Base-by-base conservation (phyloP, 2,797 vertebrate species). In the Xenopus petersii region DNA sequence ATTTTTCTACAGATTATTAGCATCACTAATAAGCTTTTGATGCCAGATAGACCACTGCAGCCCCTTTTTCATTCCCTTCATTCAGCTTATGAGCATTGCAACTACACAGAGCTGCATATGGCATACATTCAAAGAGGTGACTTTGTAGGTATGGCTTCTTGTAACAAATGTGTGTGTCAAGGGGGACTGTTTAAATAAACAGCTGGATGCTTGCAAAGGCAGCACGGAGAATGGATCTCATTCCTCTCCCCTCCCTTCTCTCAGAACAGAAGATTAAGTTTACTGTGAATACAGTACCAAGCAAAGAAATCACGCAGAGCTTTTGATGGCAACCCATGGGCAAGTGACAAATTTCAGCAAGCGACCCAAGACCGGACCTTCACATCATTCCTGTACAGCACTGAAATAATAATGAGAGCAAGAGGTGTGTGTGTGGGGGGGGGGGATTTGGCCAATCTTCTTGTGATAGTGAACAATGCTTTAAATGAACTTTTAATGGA, bases 401-500 rank as follows among this genome's bases (percentile, higher is more conserved):
- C 10, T 1, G 36, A 42, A 42, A 42, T 42, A 42, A 42, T 42
- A 42, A 42, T 42, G 36, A 42, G 26, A 30, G 26, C 26, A 30
- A 30, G 12, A 6, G 47, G 26, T 30, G 26, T n/a, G 47, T 2
- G 47, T n/a, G n/a, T n/a, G 47, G 12, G 26, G 36, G 36, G 49
- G 49, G 49, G 49, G 15, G 9, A 15, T 42, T 42, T 51, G 11
- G 12, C 12, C 47, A 2, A 49, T 12, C 9, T 51, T 12, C 15
- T 51, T 51, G 6, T 51, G 11, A 51, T 51, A 10, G 6, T 7
- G 49, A 51, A 51, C 11, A 51, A 51, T 51, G 55, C 88, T 91
- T 90, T 90, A 91, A 90, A 91, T 91, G 91, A 91, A 89, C 89
- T 51, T 91, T 91, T 91, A 93, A 91, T 91, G 88, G 89, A 88